A percentile compares a stretch with the other conserved stretches of the same genome.
These are phyloP conservation scores for Drosophila pectinifera DNA, from an alignment of 1,140 invertebrate species.

Conservation along the genomic window DNA sequence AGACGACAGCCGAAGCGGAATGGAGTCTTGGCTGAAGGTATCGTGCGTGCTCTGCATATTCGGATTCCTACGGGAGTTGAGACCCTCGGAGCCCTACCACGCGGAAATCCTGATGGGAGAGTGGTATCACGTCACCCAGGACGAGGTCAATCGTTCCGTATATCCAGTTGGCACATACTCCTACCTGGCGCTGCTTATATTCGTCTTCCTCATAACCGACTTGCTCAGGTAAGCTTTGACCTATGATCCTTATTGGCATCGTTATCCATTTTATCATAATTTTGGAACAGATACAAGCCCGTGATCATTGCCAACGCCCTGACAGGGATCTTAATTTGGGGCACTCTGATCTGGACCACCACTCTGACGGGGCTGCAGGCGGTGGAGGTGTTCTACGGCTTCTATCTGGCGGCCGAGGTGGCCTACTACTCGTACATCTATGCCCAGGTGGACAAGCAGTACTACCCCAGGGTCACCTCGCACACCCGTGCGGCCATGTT, in stretches of 20 bases:
- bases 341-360: constrained; percentile 89
- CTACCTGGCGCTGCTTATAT: constrained; percentile 88
- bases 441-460: constrained; percentile 91
- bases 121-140: constrained; percentile 89
- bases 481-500: constrained; percentile 90
- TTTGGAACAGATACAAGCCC: constrained; percentile 90
- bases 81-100: constrained; percentile 92
- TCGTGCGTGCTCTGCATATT: constrained; percentile 90
- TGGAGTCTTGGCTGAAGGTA: constrained; percentile 87
- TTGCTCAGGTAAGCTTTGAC: constrained; percentile 86
- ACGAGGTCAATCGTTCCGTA: constrained; percentile 86
- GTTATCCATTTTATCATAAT: neutral
- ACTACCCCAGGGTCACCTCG: constrained; percentile 91
- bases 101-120: constrained; percentile 89
- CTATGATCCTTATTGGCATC: neutral
- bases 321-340: constrained; percentile 90
- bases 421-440: constrained; percentile 97
- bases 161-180: constrained; percentile 92
- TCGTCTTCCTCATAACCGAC: constrained; percentile 93
- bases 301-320: constrained; percentile 91
- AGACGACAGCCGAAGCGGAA: constrained; percentile 25
- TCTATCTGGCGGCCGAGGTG: constrained; percentile 94
- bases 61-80: constrained; percentile 92
- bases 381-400: constrained; percentile 90
- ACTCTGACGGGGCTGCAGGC: constrained; percentile 88